Conservation (phyloP, 2,113 vertebrate genomes). For the Argyrosomus japonicus region DNA sequence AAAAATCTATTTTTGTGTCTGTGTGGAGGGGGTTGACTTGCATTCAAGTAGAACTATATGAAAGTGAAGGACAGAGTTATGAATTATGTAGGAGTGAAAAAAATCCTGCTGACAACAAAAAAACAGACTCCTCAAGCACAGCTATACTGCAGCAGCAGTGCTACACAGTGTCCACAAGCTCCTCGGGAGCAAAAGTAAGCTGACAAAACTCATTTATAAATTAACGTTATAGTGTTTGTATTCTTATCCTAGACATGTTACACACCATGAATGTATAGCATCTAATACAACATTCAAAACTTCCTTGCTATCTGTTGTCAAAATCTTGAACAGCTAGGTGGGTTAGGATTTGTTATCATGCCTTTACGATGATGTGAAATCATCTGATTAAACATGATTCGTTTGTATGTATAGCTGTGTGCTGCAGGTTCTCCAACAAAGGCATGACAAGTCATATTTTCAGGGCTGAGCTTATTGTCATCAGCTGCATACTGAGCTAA, state of each 20-base stretch:
- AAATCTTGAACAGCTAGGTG: background rate
- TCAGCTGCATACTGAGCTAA: constrained; percentile 48
- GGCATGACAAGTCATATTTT: constrained; percentile 52
- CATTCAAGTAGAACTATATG: constrained; percentile 79
- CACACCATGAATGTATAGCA: constrained; percentile 1
- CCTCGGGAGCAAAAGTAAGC: constrained; percentile 53
- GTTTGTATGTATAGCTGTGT: constrained; percentile 26
- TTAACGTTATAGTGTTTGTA: constrained; percentile 43
- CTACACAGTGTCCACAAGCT: constrained; percentile 56
- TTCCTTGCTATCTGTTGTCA: constrained; percentile 15
- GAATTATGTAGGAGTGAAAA: constrained; percentile 79
- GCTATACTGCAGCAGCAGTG: constrained; percentile 56
- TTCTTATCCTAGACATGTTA: constrained; percentile 41
- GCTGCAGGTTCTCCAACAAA: constrained; percentile 36
- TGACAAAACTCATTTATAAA: constrained; percentile 57
- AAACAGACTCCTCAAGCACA: constrained; percentile 69
- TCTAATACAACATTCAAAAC: constrained; percentile 21
- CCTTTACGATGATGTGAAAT: constrained; percentile 13
- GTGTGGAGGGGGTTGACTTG: constrained; percentile 66
- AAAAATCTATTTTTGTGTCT: constrained; percentile 70
- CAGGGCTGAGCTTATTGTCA: constrained; percentile 59
- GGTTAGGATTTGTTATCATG: background rate
- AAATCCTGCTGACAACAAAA: constrained; percentile 76
- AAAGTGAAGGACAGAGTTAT: constrained; percentile 82
- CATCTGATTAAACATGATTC: constrained; percentile 9